Percentiles rank a stretch among this genome's conserved stretches.
Conservation (phyloP, 2,797 vertebrate genomes). For the Pangasius djambal region DNA sequence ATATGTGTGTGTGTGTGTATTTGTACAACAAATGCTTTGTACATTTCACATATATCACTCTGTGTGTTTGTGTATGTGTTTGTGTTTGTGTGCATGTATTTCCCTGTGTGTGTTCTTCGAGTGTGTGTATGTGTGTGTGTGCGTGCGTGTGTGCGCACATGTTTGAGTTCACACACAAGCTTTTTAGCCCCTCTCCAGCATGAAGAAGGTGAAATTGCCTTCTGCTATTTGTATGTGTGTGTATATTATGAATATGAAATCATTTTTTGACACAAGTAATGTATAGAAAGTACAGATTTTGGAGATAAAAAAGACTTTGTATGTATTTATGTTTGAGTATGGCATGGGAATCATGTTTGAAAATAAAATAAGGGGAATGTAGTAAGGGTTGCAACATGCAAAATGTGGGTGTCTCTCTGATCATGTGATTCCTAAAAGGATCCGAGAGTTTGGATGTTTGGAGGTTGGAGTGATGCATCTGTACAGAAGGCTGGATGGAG, state of each 20-base stretch:
- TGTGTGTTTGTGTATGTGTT: no score
- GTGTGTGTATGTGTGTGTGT: no score
- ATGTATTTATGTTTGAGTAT: not conserved
- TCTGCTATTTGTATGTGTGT: no score
- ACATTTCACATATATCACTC: no score
- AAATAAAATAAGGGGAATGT: not conserved
- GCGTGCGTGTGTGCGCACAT: no score
- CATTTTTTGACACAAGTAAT: not conserved
- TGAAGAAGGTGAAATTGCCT: no score
- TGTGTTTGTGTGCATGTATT: no score
- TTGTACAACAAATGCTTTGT: no score
- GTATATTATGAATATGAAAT: not conserved
- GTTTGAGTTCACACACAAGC: no score
- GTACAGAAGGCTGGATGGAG: constrained; percentile 42
- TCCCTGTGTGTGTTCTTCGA: no score
- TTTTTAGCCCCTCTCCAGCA: no score
- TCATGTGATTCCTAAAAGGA: constrained; percentile 77
- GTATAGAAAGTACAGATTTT: not conserved
- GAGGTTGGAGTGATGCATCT: constrained; percentile 59
- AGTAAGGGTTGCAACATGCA: constrained; percentile 72
- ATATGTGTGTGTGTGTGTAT: no score
- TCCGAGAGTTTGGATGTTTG: constrained; percentile 56
- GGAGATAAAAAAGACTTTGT: not conserved
- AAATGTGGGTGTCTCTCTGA: constrained; percentile 72
- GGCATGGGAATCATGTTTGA: not conserved